A percentile compares a stretch with the other conserved stretches of the same genome.
Evolutionary conservation across 2,113 vertebrate genomes (phyloP).

Genomic region (Callocephalon fimbriatum): DNA sequence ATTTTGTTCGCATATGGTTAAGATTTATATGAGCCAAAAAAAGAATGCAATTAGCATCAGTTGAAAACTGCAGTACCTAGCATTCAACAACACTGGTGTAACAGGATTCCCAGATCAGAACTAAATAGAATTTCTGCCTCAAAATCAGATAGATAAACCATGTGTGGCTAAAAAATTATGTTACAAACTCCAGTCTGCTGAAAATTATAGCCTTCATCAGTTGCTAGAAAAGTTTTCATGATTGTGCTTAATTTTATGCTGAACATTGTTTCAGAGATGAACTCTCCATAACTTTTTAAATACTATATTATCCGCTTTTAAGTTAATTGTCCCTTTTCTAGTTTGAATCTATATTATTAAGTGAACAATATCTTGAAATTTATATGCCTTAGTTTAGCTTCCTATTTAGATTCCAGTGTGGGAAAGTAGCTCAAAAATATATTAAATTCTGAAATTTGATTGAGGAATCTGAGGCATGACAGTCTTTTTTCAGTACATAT

Average conservation of each 20-base stretch:
- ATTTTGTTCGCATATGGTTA: conserved; percentile 4
- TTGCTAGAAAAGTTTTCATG: neutral
- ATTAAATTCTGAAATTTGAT: neutral
- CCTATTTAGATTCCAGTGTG: neutral
- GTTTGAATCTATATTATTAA: neutral
- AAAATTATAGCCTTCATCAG: neutral
- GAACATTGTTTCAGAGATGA: neutral
- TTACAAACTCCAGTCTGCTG: neutral
- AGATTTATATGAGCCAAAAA: neutral
- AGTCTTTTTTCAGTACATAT: neutral
- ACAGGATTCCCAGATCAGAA: neutral
- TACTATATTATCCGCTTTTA: neutral
- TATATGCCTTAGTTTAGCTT: neutral
- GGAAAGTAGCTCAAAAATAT: neutral
- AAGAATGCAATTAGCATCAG: neutral
- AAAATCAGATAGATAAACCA: neutral
- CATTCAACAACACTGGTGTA: neutral
- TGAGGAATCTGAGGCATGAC: neutral
- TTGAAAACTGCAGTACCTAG: neutral
- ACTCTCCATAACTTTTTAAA: neutral
- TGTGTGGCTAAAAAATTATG: neutral
- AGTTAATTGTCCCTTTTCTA: neutral
- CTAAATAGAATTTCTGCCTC: neutral
- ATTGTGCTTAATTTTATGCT: neutral
- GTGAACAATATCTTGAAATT: neutral